Evolutionary conservation across 2,797 vertebrate genomes (phyloP).

Genomic region (Karalla daura): DNA sequence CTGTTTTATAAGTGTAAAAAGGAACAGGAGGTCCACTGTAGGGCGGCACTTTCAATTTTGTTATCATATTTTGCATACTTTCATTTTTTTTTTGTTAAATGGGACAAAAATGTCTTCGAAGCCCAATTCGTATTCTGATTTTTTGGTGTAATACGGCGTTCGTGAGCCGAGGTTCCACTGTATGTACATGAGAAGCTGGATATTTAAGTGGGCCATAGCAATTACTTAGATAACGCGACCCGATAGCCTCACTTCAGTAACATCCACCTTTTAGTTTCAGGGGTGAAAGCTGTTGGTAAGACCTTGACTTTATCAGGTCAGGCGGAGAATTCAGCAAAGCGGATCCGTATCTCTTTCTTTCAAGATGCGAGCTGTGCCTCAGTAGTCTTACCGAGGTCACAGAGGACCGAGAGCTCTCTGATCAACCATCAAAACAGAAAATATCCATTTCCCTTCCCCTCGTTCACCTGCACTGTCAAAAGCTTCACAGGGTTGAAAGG

Average conservation of each 20-base stretch:
- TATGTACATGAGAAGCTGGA: no score
- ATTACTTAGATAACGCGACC: no score
- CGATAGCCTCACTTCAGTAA: not conserved
- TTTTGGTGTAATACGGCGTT: no score
- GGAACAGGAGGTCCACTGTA: no score
- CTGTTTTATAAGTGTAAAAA: no score
- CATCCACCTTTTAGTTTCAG: not conserved
- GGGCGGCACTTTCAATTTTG: no score
- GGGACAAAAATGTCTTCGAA: no score
- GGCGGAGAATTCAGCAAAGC: slow-evolving; percentile 41
- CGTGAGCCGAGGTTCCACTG: no score
- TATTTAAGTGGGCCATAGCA: no score
- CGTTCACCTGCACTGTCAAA: slow-evolving; percentile 66
- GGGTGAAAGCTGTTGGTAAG: not conserved
- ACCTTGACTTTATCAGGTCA: slow-evolving; percentile 9
- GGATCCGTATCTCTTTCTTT: slow-evolving; percentile 31
- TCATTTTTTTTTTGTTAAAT: no score
- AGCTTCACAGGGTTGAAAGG: slow-evolving; percentile 45
- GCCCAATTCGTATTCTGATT: no score
- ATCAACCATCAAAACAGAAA: slow-evolving; percentile 73
- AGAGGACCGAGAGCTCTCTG: slow-evolving; percentile 62
- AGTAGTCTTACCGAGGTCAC: slow-evolving; percentile 47
- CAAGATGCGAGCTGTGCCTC: slow-evolving; percentile 24
- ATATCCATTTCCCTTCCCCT: slow-evolving; percentile 30
- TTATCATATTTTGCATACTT: no score